Evolutionary conservation across 2,113 vertebrate species (phyloP).

Genomic region (Actenoides hombroni): DNA sequence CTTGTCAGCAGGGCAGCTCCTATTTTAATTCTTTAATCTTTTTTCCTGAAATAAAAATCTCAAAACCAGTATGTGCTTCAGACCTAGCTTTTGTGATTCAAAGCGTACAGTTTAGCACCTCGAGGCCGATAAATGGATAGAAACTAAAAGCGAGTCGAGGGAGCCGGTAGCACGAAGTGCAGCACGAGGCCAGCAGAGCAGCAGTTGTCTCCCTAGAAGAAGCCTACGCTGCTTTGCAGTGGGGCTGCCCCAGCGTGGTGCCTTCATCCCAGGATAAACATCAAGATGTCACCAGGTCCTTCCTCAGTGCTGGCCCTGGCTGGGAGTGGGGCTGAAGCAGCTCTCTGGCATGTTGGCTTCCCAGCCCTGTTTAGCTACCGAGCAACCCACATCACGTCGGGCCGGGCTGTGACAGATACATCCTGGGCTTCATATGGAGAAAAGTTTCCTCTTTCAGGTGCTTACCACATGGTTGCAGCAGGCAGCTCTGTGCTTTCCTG

Average conservation of each 20-base stretch:
- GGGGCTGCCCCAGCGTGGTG: background rate
- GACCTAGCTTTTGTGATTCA: background rate
- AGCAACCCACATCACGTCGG: fast-evolving
- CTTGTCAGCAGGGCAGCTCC: constrained; percentile 67
- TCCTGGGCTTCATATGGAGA: background rate
- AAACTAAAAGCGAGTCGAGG: background rate
- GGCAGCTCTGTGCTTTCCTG: background rate
- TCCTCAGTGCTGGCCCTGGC: background rate
- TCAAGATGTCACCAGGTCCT: background rate
- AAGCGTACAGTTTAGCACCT: background rate
- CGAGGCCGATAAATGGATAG: background rate
- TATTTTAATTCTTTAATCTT: constrained; percentile 66
- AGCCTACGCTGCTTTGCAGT: background rate
- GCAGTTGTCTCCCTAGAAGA: background rate
- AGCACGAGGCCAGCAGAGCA: background rate
- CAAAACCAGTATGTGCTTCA: constrained; percentile 55
- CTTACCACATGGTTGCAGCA: background rate
- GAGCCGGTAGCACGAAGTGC: background rate
- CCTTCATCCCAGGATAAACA: background rate
- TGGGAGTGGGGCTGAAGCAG: background rate
- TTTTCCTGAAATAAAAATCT: constrained; percentile 63
- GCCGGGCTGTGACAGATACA: background rate
- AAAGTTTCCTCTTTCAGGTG: background rate
- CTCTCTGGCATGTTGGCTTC: fast-evolving
- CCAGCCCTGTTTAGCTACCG: background rate